Conservation (phyloP, 2,797 vertebrate genomes). For the Eurystomus glaucurus region DNA sequence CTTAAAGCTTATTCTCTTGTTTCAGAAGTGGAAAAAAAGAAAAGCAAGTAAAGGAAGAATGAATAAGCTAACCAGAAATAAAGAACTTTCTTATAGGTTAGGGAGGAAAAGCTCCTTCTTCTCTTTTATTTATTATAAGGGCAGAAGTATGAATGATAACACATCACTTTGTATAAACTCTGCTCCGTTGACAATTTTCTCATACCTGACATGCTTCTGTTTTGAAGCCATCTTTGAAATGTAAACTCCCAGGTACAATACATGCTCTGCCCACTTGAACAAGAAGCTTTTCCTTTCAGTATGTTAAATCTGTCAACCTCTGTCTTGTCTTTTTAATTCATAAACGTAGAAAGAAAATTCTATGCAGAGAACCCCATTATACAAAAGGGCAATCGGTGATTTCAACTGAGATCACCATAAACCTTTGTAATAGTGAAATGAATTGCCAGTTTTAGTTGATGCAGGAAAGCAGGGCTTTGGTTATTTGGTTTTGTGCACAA, state of each 20-base stretch:
- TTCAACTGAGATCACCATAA: not conserved
- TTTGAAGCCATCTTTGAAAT: conserved; percentile 15
- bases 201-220: not conserved
- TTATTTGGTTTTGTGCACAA: not conserved
- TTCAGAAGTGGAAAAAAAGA: not conserved
- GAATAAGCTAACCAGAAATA: not conserved
- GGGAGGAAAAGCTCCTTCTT: not conserved
- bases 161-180: not conserved
- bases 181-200: not conserved
- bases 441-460: not conserved
- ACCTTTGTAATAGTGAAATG: not conserved
- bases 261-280: not conserved
- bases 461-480: not conserved
- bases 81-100: not conserved
- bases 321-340: not conserved
- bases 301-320: not conserved
- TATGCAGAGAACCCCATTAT: not conserved
- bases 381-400: not conserved
- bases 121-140: not conserved
- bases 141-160: not conserved
- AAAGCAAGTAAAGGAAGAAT: not conserved
- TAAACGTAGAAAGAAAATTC: not conserved
- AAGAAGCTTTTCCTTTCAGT: not conserved
- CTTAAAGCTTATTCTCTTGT: not conserved
- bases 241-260: not conserved